Evolutionary conservation across 2,797 vertebrate species (phyloP).

Genomic region (Lagorchestes hirsutus): DNA sequence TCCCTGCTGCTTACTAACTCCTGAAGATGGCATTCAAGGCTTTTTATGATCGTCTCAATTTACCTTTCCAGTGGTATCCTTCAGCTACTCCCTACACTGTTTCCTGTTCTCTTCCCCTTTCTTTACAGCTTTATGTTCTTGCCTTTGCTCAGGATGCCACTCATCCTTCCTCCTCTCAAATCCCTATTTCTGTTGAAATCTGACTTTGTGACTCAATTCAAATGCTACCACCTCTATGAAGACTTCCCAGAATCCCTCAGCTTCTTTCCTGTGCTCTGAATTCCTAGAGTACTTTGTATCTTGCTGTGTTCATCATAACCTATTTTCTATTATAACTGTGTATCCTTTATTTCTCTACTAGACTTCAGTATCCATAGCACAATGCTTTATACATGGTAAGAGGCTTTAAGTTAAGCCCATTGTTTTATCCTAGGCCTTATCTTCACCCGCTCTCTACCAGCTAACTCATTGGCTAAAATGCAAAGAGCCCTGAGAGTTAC

Average conservation of each 20-base stretch:
- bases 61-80: neutral
- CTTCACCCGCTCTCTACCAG: neutral
- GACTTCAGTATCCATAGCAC: neutral
- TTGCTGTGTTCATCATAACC: neutral
- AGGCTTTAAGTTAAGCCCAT: neutral
- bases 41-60: neutral
- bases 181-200: neutral
- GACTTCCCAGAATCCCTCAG: neutral
- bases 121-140: neutral
- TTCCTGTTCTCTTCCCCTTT: neutral
- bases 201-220: neutral
- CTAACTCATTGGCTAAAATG: neutral
- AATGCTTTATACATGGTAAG: neutral
- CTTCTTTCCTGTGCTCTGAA: neutral
- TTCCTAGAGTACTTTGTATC: neutral
- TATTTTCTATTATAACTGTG: neutral
- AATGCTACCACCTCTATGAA: neutral
- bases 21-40: neutral
- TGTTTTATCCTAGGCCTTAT: neutral
- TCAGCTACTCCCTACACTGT: neutral
- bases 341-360: neutral
- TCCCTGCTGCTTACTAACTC: neutral
- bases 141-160: neutral
- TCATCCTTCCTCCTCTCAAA: neutral
- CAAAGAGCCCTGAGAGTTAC: neutral